Conservation (phyloP, 2,113 vertebrate genomes). For the Pandion haliaetus region DNA sequence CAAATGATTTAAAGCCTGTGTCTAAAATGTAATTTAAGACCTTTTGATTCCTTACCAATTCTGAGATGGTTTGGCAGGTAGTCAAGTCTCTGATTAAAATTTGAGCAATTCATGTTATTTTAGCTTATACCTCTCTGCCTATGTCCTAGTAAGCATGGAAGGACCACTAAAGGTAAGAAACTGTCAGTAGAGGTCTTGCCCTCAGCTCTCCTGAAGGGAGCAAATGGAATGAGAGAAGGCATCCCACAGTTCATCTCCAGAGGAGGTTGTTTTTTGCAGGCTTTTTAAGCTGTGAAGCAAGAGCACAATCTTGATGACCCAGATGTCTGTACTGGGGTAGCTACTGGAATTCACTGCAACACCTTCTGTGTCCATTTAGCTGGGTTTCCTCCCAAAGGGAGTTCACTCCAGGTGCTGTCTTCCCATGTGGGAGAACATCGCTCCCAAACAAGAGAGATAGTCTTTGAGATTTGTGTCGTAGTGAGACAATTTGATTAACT, state of each 20-base stretch:
- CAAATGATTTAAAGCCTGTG: conserved; percentile 26
- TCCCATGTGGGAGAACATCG: neutral
- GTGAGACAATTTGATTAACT: neutral
- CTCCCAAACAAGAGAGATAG: neutral
- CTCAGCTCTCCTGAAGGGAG: neutral
- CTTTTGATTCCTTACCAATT: conserved; percentile 35
- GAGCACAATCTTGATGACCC: neutral
- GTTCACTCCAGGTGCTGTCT: neutral
- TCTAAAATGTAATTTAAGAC: conserved; percentile 23
- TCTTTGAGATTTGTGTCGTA: neutral
- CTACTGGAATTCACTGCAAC: neutral
- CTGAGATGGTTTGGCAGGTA: conserved; percentile 7
- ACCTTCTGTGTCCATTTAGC: neutral
- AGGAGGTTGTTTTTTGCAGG: neutral
- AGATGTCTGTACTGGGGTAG: neutral
- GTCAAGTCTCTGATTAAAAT: conserved; percentile 18
- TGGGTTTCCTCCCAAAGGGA: neutral
- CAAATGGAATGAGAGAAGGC: neutral
- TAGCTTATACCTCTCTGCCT: neutral
- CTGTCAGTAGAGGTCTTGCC: neutral
- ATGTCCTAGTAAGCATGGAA: neutral
- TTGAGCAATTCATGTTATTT: neutral
- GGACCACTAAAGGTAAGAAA: neutral
- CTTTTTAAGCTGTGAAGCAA: neutral
- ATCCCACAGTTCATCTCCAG: neutral